phyloP scores from a whole-genome alignment of 2,888 invertebrate species.

The Luffia ferchaultella region DNA sequence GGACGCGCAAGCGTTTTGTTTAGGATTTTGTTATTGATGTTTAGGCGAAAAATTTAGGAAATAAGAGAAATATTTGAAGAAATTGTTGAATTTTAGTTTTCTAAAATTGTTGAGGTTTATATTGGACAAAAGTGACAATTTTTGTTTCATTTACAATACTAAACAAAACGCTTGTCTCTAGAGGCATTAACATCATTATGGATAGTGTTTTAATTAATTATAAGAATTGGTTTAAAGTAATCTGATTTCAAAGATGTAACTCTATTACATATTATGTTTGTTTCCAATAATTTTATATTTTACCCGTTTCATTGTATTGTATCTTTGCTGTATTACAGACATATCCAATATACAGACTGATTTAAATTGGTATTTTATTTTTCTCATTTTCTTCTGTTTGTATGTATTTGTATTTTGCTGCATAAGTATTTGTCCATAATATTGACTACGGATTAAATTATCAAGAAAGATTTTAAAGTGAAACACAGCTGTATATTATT shows the following conservation, averaged over 20 bases:
- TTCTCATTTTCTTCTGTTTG: neutral
- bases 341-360: constrained; percentile 70
- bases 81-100: constrained; percentile 62
- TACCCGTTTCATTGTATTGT: constrained; percentile 62
- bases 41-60: constrained; percentile 58
- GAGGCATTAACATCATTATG: constrained; percentile 47
- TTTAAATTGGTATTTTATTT: constrained; percentile 29
- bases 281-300: constrained; percentile 61
- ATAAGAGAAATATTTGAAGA: constrained; percentile 56
- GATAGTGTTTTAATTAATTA: constrained; percentile 57
- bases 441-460: too few relatives aligned
- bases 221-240: constrained; percentile 61
- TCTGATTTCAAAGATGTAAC: constrained; percentile 64
- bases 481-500: too few relatives aligned
- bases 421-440: too few relatives aligned
- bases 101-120: constrained; percentile 60
- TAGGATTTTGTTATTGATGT: constrained; percentile 54
- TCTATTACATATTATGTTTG: constrained; percentile 66
- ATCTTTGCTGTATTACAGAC: constrained; percentile 67
- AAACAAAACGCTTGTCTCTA: constrained; percentile 52
- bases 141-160: constrained; percentile 49
- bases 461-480: too few relatives aligned
- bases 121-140: constrained; percentile 35
- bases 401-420: too few relatives aligned
- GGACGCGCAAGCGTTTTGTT: constrained; percentile 52